Conservation (phyloP, 1,140 invertebrate genomes). For the Bemisia tabaci region DNA sequence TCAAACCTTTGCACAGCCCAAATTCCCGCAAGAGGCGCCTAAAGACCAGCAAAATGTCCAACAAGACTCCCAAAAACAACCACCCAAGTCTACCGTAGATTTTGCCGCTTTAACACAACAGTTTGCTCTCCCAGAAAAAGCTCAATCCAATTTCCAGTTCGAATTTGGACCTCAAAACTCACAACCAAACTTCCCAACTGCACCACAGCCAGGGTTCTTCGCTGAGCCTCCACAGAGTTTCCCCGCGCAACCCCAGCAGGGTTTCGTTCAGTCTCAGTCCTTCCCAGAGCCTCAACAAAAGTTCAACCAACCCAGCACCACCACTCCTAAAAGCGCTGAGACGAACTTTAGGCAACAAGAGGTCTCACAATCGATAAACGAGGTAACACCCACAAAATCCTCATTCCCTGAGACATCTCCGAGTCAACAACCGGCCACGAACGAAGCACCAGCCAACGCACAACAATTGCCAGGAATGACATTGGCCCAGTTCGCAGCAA, state of each 20-base stretch:
- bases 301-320: background rate
- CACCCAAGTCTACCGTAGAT: constrained; percentile 23
- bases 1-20: background rate
- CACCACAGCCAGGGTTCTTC: background rate
- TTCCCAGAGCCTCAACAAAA: constrained; percentile 9
- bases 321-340: constrained; percentile 6
- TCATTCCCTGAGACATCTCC: background rate
- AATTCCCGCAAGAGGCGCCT: background rate
- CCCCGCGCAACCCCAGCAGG: background rate
- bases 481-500: background rate
- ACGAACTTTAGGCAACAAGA: constrained; percentile 8
- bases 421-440: background rate
- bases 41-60: background rate
- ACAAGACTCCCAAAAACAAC: background rate
- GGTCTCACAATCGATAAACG: background rate
- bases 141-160: background rate
- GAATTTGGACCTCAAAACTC: background rate
- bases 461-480: background rate
- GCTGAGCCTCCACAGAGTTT: background rate
- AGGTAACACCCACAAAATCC: background rate
- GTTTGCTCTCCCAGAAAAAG: background rate
- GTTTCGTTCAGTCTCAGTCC: background rate
- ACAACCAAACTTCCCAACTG: background rate
- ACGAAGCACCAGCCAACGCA: background rate
- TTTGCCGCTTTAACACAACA: constrained; percentile 17